phyloP scores from a whole-genome alignment of 2,797 vertebrate genomes.

The Clarias fuscus region DNA sequence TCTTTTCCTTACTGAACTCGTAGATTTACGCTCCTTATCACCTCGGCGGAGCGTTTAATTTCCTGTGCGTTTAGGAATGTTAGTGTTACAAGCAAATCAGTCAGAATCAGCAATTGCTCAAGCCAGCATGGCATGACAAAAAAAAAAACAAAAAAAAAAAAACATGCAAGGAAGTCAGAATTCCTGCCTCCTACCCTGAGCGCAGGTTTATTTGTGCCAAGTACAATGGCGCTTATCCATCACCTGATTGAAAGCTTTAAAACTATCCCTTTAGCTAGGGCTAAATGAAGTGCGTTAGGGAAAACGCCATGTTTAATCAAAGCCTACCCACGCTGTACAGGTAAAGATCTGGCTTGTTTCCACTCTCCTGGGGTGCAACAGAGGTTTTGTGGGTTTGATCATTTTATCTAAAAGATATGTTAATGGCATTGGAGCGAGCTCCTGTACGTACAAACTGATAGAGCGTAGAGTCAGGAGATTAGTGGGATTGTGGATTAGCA shows the following conservation, averaged over 20 bases:
- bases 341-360: background rate
- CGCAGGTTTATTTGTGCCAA: conserved; percentile 39
- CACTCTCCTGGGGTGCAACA: background rate
- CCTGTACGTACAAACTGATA: background rate
- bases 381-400: background rate
- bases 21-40: conserved; percentile 71
- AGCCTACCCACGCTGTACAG: conserved; percentile 49
- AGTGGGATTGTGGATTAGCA: background rate
- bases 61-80: conserved; percentile 64
- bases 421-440: conserved; percentile 31
- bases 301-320: conserved; percentile 65
- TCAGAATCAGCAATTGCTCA: conserved; percentile 66
- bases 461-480: background rate
- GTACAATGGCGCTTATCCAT: conserved; percentile 49
- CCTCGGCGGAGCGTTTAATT: conserved; percentile 64
- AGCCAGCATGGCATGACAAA: conserved; percentile 63
- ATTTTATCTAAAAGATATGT: conserved; percentile 25
- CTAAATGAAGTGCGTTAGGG: conserved; percentile 60
- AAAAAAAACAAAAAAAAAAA: no score
- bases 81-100: conserved; percentile 59
- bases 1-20: conserved; percentile 48
- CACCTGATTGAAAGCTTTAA: conserved; percentile 55
- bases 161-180: conserved; percentile 55
- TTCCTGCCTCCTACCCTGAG: conserved; percentile 31
- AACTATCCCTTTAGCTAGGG: conserved; percentile 56